Evolutionary conservation across 2,888 invertebrate species (phyloP), one percentile per base, ranked within the genome.

Genomic region (Chymomyza amoena): DNA sequence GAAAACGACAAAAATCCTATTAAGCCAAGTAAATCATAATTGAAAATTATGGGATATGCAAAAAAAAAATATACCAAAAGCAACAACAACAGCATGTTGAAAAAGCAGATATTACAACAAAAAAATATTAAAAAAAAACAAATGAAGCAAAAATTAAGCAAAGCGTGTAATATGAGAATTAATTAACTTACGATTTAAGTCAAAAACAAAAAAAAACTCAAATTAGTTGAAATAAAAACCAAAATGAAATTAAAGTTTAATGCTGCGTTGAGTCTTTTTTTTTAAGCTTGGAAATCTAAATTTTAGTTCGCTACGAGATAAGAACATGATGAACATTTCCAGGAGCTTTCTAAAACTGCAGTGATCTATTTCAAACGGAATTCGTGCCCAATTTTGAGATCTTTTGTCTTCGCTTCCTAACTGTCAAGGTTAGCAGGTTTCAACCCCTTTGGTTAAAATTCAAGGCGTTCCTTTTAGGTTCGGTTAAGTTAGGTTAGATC

Each of bases 21-120:
- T 84, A 87, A 87, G 88, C 84, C 86, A 84, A 84, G 76, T 86
- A 83, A 75, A 76, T 79, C 64, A 84, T 81, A 84, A 84, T 73
- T 84, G 79, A 72, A 74, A 72, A 70, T 74, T 68, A 71, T 56
- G 50, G 28, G 6, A 56, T 52, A 20, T 52, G 60, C 57, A 59
- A 60, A 51, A 39, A 63, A 65, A 20, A 25, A 60, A 65, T 52
- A 50, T 28, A 67, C 20, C 10, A 64, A 51, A 61, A 65, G 18
- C 57, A 52, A 64, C 51, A 62, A 50, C 51, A 52, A 25, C 59
- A 20, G 32, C 61, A 39, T 50, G 54, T 59, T 32, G 32, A 51
- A 61, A 64, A 59, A 68, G 64, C 25, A 25, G 25, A 25, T 25
- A 25, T 25, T 25, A 25, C 60, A 74, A 77, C 71, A 66, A 69